Evolutionary conservation across 92 coral and sea anemone species (phyloP).

Genomic region (Bergia puertoricense): DNA sequence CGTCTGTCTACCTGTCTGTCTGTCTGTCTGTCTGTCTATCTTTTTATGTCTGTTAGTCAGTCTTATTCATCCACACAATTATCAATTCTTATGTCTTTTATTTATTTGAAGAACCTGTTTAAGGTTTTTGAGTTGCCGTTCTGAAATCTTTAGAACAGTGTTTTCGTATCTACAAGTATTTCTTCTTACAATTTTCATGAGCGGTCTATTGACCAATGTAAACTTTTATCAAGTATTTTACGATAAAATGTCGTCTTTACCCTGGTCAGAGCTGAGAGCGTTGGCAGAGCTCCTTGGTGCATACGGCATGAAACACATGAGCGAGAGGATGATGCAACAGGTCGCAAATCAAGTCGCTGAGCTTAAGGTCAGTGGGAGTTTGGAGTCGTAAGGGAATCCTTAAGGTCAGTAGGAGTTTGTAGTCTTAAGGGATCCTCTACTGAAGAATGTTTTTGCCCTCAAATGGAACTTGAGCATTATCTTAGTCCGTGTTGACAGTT

Average conservation of each 20-base stretch:
- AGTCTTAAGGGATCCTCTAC: too few species aligned
- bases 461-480: too few species aligned
- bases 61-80: not conserved
- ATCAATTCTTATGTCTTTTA: not conserved
- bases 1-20: too few species aligned
- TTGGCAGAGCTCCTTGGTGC: conserved; percentile 95
- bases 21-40: too few species aligned
- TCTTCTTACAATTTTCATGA: not conserved
- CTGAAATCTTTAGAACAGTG: not conserved
- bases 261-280: conserved; percentile 79
- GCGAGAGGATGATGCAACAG: conserved; percentile 93
- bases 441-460: too few species aligned
- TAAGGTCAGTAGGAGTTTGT: too few species aligned
- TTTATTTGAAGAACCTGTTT: not conserved
- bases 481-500: too few species aligned
- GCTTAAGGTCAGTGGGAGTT: conserved; percentile 69
- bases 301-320: conserved; percentile 91
- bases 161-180: not conserved
- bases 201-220: not conserved
- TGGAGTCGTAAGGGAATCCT: too few species aligned
- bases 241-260: not conserved
- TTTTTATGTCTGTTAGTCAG: too few species aligned
- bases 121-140: too few species aligned
- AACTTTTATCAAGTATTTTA: not conserved
- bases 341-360: conserved; percentile 94